Evolutionary conservation across 2,888 invertebrate genomes (phyloP).

Genomic region (Dicyrtomina minuta): DNA sequence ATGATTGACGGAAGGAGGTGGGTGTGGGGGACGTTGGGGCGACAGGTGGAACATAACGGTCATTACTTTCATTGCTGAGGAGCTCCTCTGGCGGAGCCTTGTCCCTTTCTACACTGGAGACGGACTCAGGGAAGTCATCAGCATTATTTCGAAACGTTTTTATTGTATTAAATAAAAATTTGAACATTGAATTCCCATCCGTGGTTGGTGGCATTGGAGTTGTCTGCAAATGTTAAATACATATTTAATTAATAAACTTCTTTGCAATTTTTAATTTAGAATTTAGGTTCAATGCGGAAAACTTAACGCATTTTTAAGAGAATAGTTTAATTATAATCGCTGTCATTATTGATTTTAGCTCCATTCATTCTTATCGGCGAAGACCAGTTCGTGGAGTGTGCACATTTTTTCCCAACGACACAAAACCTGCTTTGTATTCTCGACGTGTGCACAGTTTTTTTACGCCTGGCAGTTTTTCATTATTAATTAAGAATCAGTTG

Average conservation of each 20-base stretch:
- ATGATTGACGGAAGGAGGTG: not conserved
- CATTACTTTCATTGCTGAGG: slow-evolving; percentile 20
- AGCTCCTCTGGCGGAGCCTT: slow-evolving; percentile 12
- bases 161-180: slow-evolving; percentile 29
- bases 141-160: slow-evolving; percentile 24
- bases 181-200: slow-evolving; percentile 18
- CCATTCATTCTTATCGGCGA: too few species aligned
- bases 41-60: slow-evolving; percentile 1
- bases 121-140: not conserved
- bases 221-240: not conserved
- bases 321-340: too few species aligned
- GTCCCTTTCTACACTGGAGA: slow-evolving; percentile 13
- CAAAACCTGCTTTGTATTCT: too few species aligned
- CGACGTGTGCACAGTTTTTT: too few species aligned
- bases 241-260: not conserved
- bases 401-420: too few species aligned
- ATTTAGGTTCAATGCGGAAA: too few species aligned
- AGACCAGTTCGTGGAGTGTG: too few species aligned
- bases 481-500: too few species aligned
- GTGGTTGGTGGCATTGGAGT: slow-evolving; percentile 26
- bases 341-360: too few species aligned
- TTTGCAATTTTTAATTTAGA: too few species aligned
- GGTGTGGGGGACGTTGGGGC: slow-evolving; percentile 5
- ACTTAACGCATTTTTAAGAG: too few species aligned
- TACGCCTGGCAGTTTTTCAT: too few species aligned